Conservation (phyloP, 1,140 invertebrate genomes). For the Ceratina japonica region DNA sequence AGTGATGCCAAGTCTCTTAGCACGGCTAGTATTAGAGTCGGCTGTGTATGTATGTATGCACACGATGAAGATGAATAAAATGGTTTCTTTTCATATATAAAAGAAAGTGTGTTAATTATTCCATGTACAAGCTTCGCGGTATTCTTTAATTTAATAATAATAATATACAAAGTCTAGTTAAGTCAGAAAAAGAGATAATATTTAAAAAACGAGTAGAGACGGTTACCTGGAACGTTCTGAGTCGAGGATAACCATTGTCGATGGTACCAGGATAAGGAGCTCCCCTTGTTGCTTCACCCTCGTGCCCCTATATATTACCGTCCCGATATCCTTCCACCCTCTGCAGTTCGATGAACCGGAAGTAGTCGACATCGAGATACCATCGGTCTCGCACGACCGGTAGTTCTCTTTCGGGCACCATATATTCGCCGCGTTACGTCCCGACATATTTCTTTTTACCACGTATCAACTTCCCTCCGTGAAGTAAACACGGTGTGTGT, state of each 20-base stretch:
- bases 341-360: constrained; percentile 45
- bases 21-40: too few relatives aligned
- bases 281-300: constrained; percentile 26
- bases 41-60: too few relatives aligned
- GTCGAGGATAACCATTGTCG: constrained; percentile 34
- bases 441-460: constrained; percentile 33
- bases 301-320: constrained; percentile 22
- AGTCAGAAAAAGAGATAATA: neutral
- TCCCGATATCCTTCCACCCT: neutral
- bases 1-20: too few relatives aligned
- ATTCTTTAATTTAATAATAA: too few relatives aligned
- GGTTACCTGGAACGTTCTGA: constrained; percentile 46
- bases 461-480: neutral
- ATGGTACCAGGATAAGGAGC: constrained; percentile 30
- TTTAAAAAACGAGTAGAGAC: neutral
- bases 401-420: constrained; percentile 58
- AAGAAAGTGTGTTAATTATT: too few relatives aligned
- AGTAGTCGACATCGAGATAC: constrained; percentile 62
- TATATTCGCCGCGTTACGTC: constrained; percentile 40
- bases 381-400: constrained; percentile 33
- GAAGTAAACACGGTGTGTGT: neutral
- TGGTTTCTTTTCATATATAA: too few relatives aligned
- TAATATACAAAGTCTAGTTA: too few relatives aligned
- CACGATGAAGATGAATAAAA: too few relatives aligned
- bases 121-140: too few relatives aligned